Percentiles rank a stretch among this genome's conserved stretches.
phyloP scores from a whole-genome alignment of 2,888 invertebrate genomes.

The Nezara viridula region DNA sequence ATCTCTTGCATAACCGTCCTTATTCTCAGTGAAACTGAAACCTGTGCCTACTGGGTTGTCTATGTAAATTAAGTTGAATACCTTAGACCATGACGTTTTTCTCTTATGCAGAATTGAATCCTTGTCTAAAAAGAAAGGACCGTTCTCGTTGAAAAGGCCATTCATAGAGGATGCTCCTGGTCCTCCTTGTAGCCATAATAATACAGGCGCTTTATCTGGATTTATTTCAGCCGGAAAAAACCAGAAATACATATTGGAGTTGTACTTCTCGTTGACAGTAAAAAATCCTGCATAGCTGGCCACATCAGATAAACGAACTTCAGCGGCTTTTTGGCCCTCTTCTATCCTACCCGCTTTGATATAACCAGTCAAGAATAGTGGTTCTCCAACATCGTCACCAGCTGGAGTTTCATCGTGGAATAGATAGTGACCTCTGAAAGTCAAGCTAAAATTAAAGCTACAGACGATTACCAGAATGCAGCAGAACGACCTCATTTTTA shows the following conservation, averaged over 20 bases:
- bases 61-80: conserved; percentile 88
- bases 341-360: conserved; percentile 80
- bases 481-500: background rate
- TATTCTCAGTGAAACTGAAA: conserved; percentile 86
- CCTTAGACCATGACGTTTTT: conserved; percentile 76
- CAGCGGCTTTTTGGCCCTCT: conserved; percentile 72
- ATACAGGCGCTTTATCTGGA: conserved; percentile 74
- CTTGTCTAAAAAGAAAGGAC: conserved; percentile 72
- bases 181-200: conserved; percentile 89
- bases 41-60: conserved; percentile 95
- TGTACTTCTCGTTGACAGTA: conserved; percentile 74
- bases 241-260: conserved; percentile 72
- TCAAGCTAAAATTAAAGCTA: background rate
- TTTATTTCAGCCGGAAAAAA: conserved; percentile 70
- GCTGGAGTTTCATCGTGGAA: background rate
- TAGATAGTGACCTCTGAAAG: background rate
- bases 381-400: conserved; percentile 70
- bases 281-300: conserved; percentile 76
- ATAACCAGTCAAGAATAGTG: conserved; percentile 82
- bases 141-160: conserved; percentile 87
- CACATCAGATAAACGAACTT: conserved; percentile 67
- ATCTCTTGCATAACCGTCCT: conserved; percentile 83
- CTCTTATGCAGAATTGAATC: background rate
- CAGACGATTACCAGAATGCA: background rate
- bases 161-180: conserved; percentile 85